Evolutionary conservation across 2,113 vertebrate genomes (phyloP).

Genomic region (Anhinga anhinga): DNA sequence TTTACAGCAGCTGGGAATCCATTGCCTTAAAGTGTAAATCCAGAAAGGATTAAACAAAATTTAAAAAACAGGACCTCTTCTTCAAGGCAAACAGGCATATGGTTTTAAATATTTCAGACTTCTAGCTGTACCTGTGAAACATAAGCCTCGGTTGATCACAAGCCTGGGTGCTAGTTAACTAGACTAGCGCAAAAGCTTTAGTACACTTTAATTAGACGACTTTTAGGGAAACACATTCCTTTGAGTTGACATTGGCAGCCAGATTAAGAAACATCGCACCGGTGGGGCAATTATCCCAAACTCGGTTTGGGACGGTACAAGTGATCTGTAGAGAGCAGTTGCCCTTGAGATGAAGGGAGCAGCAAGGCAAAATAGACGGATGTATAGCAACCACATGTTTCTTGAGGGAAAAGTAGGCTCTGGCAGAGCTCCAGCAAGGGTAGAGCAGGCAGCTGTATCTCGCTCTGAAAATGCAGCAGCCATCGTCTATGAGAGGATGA

Average conservation of each 20-base stretch:
- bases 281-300: conserved; percentile 63
- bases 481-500: background rate
- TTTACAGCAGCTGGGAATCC: conserved; percentile 47
- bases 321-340: conserved; percentile 72
- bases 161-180: conserved; percentile 68
- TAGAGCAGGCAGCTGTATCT: conserved; percentile 39
- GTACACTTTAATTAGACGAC: conserved; percentile 59
- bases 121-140: conserved; percentile 72
- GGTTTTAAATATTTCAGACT: conserved; percentile 60
- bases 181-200: conserved; percentile 50
- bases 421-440: conserved; percentile 62
- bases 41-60: conserved; percentile 44
- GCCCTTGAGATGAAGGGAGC: conserved; percentile 68
- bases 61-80: conserved; percentile 15
- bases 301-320: conserved; percentile 55
- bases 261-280: conserved; percentile 53
- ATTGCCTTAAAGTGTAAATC: conserved; percentile 39
- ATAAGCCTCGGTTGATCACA: conserved; percentile 67
- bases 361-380: background rate
- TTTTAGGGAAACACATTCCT: conserved; percentile 61
- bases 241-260: conserved; percentile 72
- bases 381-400: conserved; percentile 33
- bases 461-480: conserved; percentile 3
- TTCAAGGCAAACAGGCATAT: conserved; percentile 43
- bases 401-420: conserved; percentile 51